phyloP scores from a whole-genome alignment of 2,113 vertebrate genomes.

The Myrmecophaga tridactyla region DNA sequence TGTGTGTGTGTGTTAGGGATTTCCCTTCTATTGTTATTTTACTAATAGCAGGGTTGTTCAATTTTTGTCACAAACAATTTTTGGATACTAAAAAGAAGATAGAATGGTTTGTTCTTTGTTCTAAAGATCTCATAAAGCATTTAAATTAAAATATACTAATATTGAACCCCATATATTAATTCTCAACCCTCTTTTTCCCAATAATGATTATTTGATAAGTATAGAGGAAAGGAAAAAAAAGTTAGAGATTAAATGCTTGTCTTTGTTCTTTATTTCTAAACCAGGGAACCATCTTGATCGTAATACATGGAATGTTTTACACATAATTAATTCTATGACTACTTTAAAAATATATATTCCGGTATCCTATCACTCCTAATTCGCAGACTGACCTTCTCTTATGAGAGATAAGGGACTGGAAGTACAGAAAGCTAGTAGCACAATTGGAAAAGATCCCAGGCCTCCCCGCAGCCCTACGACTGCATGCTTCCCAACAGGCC shows the following conservation, averaged over 20 bases:
- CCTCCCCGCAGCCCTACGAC: background rate
- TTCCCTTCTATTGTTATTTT: background rate
- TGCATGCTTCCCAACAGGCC: background rate
- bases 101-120: background rate
- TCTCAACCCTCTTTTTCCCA: background rate
- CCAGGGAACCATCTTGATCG: background rate
- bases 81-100: background rate
- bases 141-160: background rate
- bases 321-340: background rate
- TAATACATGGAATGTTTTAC: background rate
- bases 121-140: background rate
- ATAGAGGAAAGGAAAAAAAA: background rate
- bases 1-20: background rate
- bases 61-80: background rate
- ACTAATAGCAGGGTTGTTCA: background rate
- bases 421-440: background rate
- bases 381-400: background rate
- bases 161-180: background rate
- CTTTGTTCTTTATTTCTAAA: background rate
- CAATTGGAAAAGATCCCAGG: no score
- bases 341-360: background rate
- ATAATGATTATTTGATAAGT: background rate
- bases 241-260: background rate
- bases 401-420: background rate
- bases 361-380: background rate